Evolutionary conservation across 2,888 invertebrate species (phyloP).

Genomic region (Acleris cristana): DNA sequence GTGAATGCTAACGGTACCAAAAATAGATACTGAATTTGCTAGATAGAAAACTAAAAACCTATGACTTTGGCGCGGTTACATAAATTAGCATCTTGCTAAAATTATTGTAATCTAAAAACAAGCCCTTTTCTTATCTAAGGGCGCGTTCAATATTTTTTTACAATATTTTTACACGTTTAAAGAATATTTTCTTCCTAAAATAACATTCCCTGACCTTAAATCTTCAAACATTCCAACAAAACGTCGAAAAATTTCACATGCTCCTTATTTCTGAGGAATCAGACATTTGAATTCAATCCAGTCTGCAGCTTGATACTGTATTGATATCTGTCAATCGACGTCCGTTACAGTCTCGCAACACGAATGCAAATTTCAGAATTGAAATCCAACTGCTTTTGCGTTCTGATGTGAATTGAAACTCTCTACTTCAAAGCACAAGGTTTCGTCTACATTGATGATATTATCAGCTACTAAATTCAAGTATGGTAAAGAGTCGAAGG

Average conservation of each 20-base stretch:
- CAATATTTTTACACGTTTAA: too few relatives aligned
- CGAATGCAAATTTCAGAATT: constrained; percentile 50
- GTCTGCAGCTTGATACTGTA: constrained; percentile 48
- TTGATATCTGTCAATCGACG: constrained; percentile 62
- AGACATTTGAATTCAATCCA: constrained; percentile 42
- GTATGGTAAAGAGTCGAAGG: constrained; percentile 54
- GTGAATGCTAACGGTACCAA: constrained; percentile 36
- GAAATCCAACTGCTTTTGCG: constrained; percentile 41
- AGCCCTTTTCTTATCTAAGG: too few relatives aligned
- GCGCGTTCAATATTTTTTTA: too few relatives aligned
- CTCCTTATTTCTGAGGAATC: constrained; percentile 36
- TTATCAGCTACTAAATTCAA: constrained; percentile 41
- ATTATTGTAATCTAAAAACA: too few relatives aligned
- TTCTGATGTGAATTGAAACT: not conserved
- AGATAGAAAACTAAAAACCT: too few relatives aligned
- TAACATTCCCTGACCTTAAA: constrained; percentile 10
- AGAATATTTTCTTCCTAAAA: too few relatives aligned
- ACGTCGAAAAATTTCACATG: constrained; percentile 20
- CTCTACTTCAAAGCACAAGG: constrained; percentile 1
- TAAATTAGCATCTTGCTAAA: too few relatives aligned
- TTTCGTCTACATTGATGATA: not conserved
- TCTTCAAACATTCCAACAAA: constrained; percentile 42
- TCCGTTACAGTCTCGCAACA: constrained; percentile 42
- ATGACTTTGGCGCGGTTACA: too few relatives aligned
- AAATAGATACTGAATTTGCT: constrained; percentile 8